These are phyloP conservation scores for Ptilonorhynchus violaceus DNA, from an alignment of 2,113 vertebrate species.

Conservation along the genomic window DNA sequence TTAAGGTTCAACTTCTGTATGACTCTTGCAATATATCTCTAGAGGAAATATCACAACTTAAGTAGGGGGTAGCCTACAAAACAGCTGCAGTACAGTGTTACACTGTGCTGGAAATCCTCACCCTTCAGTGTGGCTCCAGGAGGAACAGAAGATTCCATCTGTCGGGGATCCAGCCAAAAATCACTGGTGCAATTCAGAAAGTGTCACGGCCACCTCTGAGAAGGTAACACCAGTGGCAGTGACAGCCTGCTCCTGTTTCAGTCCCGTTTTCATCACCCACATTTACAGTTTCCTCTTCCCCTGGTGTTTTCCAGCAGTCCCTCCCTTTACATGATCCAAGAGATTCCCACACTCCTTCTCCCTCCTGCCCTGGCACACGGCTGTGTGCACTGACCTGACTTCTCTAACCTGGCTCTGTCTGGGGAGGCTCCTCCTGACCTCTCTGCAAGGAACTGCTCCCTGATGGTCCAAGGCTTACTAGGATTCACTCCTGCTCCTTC, in stretches of 20 bases:
- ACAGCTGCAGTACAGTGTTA: not conserved
- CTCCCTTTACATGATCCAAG: not conserved
- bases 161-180: fast-evolving
- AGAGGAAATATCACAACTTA: not conserved
- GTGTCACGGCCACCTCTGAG: fast-evolving
- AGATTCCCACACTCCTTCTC: not conserved
- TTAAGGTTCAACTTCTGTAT: not conserved
- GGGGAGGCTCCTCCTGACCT: not conserved
- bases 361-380: not conserved
- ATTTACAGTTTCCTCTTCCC: not conserved
- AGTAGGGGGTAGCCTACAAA: not conserved
- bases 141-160: not conserved
- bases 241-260: not conserved
- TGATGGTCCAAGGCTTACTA: not conserved
- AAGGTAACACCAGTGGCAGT: fast-evolving
- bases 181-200: not conserved
- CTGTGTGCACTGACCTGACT: not conserved
- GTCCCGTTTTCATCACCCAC: not conserved
- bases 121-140: not conserved
- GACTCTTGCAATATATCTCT: not conserved
- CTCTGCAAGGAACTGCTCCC: not conserved
- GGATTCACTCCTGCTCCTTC: not conserved
- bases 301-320: not conserved
- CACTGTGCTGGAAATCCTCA: not conserved
- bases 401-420: not conserved